A percentile compares a stretch with the other conserved stretches of the same genome.
These are phyloP conservation scores for Chaetophractus vellerosus DNA, from an alignment of 2,797 vertebrate genomes.

Conservation along the genomic window DNA sequence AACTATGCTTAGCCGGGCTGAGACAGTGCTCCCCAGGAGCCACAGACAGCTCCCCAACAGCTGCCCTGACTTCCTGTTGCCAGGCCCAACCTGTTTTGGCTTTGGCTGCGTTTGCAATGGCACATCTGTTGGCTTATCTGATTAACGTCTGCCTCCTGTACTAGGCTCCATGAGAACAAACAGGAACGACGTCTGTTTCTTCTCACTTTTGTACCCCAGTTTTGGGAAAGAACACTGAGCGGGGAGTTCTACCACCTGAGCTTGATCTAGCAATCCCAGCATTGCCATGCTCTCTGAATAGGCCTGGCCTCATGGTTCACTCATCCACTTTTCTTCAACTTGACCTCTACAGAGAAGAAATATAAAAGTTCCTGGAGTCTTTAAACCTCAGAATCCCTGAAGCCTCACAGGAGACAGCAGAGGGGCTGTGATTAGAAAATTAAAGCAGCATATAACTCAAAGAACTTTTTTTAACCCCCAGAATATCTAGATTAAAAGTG, in stretches of 20 bases:
- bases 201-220: neutral
- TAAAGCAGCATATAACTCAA: neutral
- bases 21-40: neutral
- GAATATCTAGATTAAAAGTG: neutral
- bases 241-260: neutral
- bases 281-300: accelerated
- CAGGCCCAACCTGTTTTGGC: neutral
- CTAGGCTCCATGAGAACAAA: accelerated
- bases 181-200: neutral
- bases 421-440: neutral
- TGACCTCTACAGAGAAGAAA: neutral
- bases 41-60: neutral
- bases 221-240: neutral
- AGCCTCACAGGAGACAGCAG: neutral
- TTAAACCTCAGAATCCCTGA: neutral
- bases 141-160: neutral
- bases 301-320: too few species aligned
- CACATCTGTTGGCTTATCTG: neutral
- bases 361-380: neutral
- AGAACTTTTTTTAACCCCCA: neutral
- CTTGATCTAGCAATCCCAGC: accelerated
- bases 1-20: accelerated
- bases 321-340: neutral
- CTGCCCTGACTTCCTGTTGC: accelerated
- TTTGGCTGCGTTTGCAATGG: neutral